Base-by-base conservation (phyloP, 1,140 invertebrate genomes). In the Drosophila erecta region DNA sequence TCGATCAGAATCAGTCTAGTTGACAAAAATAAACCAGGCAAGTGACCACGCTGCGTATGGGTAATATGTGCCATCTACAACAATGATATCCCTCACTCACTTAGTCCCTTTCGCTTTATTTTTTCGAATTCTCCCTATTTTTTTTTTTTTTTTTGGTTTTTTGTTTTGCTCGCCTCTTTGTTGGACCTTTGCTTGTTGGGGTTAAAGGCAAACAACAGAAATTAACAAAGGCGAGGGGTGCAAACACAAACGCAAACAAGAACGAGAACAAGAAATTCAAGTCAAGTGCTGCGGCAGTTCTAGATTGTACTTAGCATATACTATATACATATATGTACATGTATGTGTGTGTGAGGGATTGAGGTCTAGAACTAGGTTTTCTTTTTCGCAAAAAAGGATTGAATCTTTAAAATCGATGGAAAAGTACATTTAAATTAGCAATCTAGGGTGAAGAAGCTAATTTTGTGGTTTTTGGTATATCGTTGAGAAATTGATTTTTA, bases 151-250 rank as follows among this genome's bases (percentile, higher is more conserved):
- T 46, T 37, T 57, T 14, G 35, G 46, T 35, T 49, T 75, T 66
- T 59, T 59, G 72, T 46, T 79, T 38, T 64, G 61, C 30, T 47
- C 59, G 44, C 33, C 15, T 41, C 41, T 53, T 51, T 76, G 49
- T 75, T 41, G 20, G 6, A n/a, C 58, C 56, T 55, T 41, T 80
- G 64, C 77, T 86, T 86, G 79, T 83, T 67, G 54, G 66, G 81
- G 76, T 76, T 79, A 83, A 72, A 73, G 70, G 76, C 83, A 83
- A 86, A 86, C 83, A 87, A 86, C 70, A 86, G 70, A 81, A 81
- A 87, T 86, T 79, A 86, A 83, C 83, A 86, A 81, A 75, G 76
- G 78, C 74, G 43, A 50, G 44, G 38, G 17, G 27, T 30, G 41
- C 22, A 51, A 58, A 64, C 57, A 49, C 62, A 67, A 47, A 61